Percentiles rank a stretch among this genome's conserved stretches.
Conservation (phyloP, 2,113 vertebrate genomes). For the Tautogolabrus adspersus region DNA sequence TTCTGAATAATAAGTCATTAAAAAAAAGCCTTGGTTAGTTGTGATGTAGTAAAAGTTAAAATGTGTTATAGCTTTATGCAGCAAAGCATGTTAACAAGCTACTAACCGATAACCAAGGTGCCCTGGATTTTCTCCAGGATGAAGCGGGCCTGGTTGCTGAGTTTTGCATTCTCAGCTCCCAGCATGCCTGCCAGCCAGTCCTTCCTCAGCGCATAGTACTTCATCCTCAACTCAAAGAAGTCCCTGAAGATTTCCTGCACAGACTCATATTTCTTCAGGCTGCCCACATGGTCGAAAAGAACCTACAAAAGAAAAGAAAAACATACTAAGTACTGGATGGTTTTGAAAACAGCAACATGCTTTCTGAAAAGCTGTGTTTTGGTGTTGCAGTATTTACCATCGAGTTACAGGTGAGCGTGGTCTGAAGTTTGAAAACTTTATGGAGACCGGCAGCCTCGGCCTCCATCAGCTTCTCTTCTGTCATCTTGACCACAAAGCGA, state of each 20-base stretch:
- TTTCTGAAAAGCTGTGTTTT: neutral
- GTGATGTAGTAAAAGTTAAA: too few species aligned
- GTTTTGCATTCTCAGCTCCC: conserved; percentile 89
- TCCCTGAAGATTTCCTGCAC: conserved; percentile 91
- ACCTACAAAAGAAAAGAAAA: conserved; percentile 81
- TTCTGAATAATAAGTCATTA: too few species aligned
- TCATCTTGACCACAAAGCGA: conserved; percentile 94
- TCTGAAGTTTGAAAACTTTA: conserved; percentile 98
- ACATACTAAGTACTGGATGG: neutral
- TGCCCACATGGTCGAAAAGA: conserved; percentile 95
- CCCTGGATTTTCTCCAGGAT: conserved; percentile 98
- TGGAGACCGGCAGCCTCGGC: conserved; percentile 90
- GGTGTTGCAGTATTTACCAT: conserved; percentile 85
- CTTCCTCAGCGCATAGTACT: conserved; percentile 93
- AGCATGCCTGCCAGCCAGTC: conserved; percentile 96
- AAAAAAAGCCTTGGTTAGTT: too few species aligned
- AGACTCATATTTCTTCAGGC: conserved; percentile 94
- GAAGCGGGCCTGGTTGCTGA: conserved; percentile 98
- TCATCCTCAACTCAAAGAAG: conserved; percentile 93
- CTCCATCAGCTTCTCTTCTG: conserved; percentile 89
- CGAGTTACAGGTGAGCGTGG: conserved; percentile 92
- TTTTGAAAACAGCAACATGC: neutral
- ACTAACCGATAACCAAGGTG: conserved; percentile 93
- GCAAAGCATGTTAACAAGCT: neutral
- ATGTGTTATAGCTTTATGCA: too few species aligned